These are phyloP conservation scores for Hippocampus zosterae DNA, from an alignment of 2,113 vertebrate species.

Conservation along the genomic window DNA sequence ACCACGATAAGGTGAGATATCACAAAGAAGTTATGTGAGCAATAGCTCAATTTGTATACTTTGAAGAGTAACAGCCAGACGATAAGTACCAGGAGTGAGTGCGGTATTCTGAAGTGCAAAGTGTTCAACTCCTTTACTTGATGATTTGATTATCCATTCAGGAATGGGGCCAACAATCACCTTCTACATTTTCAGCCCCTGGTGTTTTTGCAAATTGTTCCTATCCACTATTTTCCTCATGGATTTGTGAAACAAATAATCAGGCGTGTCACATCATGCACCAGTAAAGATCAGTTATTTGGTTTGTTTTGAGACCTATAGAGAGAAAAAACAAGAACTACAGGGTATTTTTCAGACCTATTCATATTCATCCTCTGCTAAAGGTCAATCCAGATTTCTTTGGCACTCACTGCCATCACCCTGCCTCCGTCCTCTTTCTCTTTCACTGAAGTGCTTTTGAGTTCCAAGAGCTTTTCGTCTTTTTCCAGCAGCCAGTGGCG, in stretches of 20 bases:
- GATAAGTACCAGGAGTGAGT: too few species aligned
- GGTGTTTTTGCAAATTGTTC: neutral
- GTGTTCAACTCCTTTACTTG: too few species aligned
- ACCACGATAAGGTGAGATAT: too few species aligned
- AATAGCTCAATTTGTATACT: too few species aligned
- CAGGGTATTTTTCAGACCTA: neutral
- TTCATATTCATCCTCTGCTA: constrained; percentile 1
- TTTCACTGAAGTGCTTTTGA: constrained; percentile 41
- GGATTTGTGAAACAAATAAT: neutral
- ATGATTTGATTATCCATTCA: neutral
- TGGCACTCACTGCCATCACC: constrained; percentile 8
- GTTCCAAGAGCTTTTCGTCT: constrained; percentile 49
- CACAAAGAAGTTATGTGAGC: too few species aligned
- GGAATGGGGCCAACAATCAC: neutral
- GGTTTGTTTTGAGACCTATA: neutral
- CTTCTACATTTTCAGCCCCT: neutral
- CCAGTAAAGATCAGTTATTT: neutral
- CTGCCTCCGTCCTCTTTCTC: constrained; percentile 14
- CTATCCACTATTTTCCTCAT: neutral
- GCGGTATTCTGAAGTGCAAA: too few species aligned
- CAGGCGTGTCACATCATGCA: neutral
- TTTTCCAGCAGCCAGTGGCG: constrained; percentile 41
- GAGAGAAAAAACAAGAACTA: neutral
- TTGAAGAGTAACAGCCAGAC: too few species aligned
- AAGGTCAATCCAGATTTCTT: constrained; percentile 2